These are phyloP conservation scores for Lysandra coridon DNA, from an alignment of 2,888 invertebrate genomes.

Conservation along the genomic window DNA sequence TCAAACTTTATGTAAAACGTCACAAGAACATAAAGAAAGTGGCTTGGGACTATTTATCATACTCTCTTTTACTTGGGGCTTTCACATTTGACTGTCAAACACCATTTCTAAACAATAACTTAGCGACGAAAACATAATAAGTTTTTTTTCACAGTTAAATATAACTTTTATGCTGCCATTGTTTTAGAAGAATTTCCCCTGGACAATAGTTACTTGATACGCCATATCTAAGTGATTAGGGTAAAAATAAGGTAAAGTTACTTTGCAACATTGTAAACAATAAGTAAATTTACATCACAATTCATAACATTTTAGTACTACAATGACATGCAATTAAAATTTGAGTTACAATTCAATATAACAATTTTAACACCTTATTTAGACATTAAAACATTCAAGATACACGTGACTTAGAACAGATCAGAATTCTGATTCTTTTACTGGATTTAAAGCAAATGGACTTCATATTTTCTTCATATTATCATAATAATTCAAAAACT, in stretches of 20 bases:
- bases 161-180: neutral
- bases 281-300: neutral
- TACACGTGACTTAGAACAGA: neutral
- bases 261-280: neutral
- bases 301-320: neutral
- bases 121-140: slow-evolving; percentile 9
- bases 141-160: neutral
- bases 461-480: too few relatives aligned
- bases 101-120: slow-evolving; percentile 3
- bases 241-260: neutral
- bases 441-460: too few relatives aligned
- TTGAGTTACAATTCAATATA: neutral
- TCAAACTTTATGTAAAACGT: neutral
- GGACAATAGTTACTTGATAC: neutral
- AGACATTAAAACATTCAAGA: neutral
- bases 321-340: neutral
- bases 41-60: slow-evolving; percentile 7
- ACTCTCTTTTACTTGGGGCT: slow-evolving; percentile 11
- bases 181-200: neutral
- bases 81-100: slow-evolving; percentile 3
- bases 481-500: too few relatives aligned
- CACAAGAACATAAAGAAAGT: slow-evolving; percentile 9
- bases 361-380: neutral
- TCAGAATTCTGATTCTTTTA: neutral
- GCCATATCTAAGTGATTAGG: neutral